These are phyloP conservation scores for Desmodus rotundus DNA, from an alignment of 2,113 vertebrate species.

Conservation along the genomic window DNA sequence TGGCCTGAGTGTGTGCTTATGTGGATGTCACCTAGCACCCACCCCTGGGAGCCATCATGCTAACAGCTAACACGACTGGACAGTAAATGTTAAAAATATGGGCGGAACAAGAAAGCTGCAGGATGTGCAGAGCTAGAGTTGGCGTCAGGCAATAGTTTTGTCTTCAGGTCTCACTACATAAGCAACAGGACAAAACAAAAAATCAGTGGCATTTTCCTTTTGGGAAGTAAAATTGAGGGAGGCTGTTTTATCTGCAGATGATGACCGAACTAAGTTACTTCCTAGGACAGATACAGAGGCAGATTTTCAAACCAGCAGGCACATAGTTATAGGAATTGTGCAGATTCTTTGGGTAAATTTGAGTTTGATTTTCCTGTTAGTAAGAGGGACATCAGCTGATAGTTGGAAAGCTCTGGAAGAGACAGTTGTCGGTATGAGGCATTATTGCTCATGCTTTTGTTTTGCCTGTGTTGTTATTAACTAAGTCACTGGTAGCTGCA, in stretches of 20 bases:
- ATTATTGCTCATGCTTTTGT: background rate
- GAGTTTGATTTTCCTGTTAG: background rate
- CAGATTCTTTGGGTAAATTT: too few relatives aligned
- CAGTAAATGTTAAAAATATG: background rate
- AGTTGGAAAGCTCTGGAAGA: background rate
- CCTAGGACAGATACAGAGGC: background rate
- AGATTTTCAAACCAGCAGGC: fast-evolving
- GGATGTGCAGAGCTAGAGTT: background rate
- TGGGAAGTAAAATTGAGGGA: background rate
- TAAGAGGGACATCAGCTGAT: background rate
- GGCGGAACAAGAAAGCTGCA: background rate
- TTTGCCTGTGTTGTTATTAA: background rate
- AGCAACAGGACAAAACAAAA: background rate
- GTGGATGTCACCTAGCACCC: fast-evolving
- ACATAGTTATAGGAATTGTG: background rate
- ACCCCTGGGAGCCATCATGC: background rate
- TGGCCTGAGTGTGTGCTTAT: background rate
- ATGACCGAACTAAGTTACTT: background rate
- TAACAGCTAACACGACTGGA: background rate
- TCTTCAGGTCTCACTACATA: background rate
- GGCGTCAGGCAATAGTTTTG: background rate
- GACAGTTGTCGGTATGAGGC: too few relatives aligned
- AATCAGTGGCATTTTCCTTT: background rate
- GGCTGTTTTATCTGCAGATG: background rate
- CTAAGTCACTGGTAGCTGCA: background rate